Conservation (phyloP, 1,140 invertebrate genomes). For the Bombus polaris region DNA sequence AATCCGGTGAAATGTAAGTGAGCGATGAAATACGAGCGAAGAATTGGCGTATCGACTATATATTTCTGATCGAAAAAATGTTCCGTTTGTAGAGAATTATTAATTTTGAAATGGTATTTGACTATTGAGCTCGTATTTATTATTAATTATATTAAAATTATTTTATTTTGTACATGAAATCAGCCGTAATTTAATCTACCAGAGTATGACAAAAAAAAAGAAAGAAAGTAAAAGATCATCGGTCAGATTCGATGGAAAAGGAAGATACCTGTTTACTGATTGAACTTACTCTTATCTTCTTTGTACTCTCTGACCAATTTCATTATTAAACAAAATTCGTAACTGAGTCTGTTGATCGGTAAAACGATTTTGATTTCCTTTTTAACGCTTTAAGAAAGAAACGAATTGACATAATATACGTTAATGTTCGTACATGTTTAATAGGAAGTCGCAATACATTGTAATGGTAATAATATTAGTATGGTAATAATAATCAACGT, state of each 20-base stretch:
- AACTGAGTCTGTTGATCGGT: not conserved
- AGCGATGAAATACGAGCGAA: not conserved
- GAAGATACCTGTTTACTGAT: not conserved
- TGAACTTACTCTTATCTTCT: not conserved
- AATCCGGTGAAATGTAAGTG: not conserved
- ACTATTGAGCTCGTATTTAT: slow-evolving; percentile 1
- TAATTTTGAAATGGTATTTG: not conserved
- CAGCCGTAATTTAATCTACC: not conserved
- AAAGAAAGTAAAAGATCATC: no score
- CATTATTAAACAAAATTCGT: not conserved
- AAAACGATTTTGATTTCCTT: not conserved
- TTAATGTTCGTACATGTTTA: slow-evolving; percentile 52
- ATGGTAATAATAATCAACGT: slow-evolving; percentile 45
- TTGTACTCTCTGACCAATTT: not conserved
- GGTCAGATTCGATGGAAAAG: not conserved
- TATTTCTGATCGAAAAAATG: not conserved
- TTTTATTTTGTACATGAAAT: not conserved
- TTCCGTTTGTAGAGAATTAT: not conserved
- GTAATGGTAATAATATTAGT: slow-evolving; percentile 38
- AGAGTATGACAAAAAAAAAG: not conserved
- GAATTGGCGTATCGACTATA: not conserved
- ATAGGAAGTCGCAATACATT: slow-evolving; percentile 45
- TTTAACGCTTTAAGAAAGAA: slow-evolving; percentile 10
- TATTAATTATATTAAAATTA: not conserved
- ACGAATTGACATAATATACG: slow-evolving; percentile 10